A percentile compares a stretch with the other conserved stretches of the same genome.
phyloP scores from a whole-genome alignment of 1,140 invertebrate genomes.

The Steinernema khuongi region DNA sequence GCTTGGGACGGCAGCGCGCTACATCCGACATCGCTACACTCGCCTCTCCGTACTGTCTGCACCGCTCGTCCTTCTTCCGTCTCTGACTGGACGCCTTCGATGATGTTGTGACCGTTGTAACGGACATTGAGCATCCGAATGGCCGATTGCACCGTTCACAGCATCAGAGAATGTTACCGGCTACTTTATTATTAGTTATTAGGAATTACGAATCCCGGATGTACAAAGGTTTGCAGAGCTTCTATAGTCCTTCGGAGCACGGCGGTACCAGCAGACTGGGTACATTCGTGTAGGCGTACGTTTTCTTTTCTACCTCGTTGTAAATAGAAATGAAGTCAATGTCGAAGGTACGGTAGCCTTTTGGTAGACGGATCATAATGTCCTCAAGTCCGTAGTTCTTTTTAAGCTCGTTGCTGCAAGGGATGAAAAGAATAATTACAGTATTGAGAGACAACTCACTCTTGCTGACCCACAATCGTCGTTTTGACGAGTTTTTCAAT shows the following conservation, averaged over 20 bases:
- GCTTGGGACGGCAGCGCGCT: not conserved
- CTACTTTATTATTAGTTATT: not conserved
- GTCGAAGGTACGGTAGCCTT: conserved; percentile 48
- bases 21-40: not conserved
- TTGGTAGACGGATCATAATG: conserved; percentile 45
- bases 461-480: conserved; percentile 39
- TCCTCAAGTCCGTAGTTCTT: conserved; percentile 45
- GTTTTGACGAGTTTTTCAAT: conserved; percentile 50
- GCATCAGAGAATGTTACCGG: not conserved
- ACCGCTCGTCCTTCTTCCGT: not conserved
- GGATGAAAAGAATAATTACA: conserved; percentile 32
- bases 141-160: conserved; percentile 38
- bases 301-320: conserved; percentile 50
- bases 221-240: not conserved
- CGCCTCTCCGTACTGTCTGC: not conserved
- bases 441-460: conserved; percentile 29
- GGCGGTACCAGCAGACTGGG: conserved; percentile 49
- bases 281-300: conserved; percentile 46
- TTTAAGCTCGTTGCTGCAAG: conserved; percentile 45
- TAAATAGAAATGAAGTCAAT: conserved; percentile 52
- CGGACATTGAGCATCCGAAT: conserved; percentile 34
- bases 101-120: conserved; percentile 50
- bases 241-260: conserved; percentile 42
- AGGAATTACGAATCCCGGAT: not conserved
- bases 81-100: not conserved